phyloP scores from a whole-genome alignment of 2,113 vertebrate species.

The Lethenteron camtschaticum region DNA sequence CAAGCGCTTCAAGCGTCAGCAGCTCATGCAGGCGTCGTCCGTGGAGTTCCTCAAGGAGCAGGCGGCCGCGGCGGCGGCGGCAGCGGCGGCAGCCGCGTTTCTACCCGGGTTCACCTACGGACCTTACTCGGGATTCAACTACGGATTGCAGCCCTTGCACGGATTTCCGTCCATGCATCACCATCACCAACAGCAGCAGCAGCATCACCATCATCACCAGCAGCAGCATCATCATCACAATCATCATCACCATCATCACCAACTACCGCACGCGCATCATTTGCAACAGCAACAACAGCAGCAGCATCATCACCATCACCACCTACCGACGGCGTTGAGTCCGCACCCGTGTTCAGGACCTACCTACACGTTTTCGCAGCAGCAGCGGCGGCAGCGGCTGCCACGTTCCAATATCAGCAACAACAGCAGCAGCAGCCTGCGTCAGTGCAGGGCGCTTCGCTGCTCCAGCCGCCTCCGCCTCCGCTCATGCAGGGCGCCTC shows the following conservation, averaged over 20 bases:
- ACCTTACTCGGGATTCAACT: slow-evolving; percentile 79
- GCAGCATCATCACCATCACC: slow-evolving; percentile 42
- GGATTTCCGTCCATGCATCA: background rate
- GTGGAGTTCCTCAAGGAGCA: slow-evolving; percentile 58
- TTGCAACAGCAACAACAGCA: slow-evolving; percentile 25
- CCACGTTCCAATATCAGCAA: slow-evolving; percentile 49
- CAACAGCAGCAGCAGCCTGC: slow-evolving; percentile 4
- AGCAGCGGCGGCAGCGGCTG: slow-evolving; percentile 40
- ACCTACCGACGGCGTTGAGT: slow-evolving; percentile 18
- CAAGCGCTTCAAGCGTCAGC: slow-evolving; percentile 81
- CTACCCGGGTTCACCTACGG: slow-evolving; percentile 73
- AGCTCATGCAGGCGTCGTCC: slow-evolving; percentile 16
- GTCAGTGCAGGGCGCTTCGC: slow-evolving; percentile 35
- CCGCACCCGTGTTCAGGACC: background rate
- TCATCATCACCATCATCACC: slow-evolving; percentile 37
- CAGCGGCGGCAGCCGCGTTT: slow-evolving; percentile 27
- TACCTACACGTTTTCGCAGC: slow-evolving; percentile 7
- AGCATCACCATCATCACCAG: slow-evolving; percentile 1
- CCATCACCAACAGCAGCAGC: slow-evolving; percentile 1
- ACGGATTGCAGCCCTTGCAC: slow-evolving; percentile 14
- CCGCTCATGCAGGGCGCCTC: slow-evolving; percentile 43
- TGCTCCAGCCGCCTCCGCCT: slow-evolving; percentile 34
- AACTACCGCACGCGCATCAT: slow-evolving; percentile 17
- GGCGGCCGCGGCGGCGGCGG: slow-evolving; percentile 8
- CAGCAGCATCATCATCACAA: slow-evolving; percentile 57